Evolutionary conservation across 2,888 invertebrate genomes (phyloP).

Genomic region (Neocrepidodera transversa): DNA sequence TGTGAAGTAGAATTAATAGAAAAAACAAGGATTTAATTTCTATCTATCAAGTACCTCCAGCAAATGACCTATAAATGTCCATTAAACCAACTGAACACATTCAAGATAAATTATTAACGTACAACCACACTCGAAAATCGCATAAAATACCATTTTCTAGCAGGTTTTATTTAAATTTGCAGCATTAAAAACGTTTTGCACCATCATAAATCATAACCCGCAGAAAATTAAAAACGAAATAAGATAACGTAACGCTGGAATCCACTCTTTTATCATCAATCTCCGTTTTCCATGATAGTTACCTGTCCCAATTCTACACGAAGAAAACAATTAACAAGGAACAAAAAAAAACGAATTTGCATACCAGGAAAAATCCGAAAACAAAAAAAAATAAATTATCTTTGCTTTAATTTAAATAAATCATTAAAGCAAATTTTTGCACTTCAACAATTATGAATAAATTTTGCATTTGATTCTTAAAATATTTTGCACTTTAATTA

Average conservation of each 20-base stretch:
- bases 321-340: too few relatives aligned
- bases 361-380: too few relatives aligned
- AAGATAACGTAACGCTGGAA: constrained; percentile 46
- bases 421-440: too few relatives aligned
- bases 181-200: constrained; percentile 38
- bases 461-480: too few relatives aligned
- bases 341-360: too few relatives aligned
- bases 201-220: constrained; percentile 44
- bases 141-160: constrained; percentile 11
- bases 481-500: too few relatives aligned
- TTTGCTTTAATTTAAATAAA: too few relatives aligned
- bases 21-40: too few relatives aligned
- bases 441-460: too few relatives aligned
- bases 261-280: constrained; percentile 52
- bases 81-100: constrained; percentile 8
- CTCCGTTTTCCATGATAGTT: constrained; percentile 53
- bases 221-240: constrained; percentile 50
- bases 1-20: too few relatives aligned
- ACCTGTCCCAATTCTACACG: constrained; percentile 45
- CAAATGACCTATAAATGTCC: constrained; percentile 13
- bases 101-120: constrained; percentile 8
- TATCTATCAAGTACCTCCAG: neutral
- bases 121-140: constrained; percentile 1
- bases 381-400: too few relatives aligned
- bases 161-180: constrained; percentile 39